Base-by-base conservation (phyloP, 1,140 invertebrate genomes). In the Manduca sexta region DNA sequence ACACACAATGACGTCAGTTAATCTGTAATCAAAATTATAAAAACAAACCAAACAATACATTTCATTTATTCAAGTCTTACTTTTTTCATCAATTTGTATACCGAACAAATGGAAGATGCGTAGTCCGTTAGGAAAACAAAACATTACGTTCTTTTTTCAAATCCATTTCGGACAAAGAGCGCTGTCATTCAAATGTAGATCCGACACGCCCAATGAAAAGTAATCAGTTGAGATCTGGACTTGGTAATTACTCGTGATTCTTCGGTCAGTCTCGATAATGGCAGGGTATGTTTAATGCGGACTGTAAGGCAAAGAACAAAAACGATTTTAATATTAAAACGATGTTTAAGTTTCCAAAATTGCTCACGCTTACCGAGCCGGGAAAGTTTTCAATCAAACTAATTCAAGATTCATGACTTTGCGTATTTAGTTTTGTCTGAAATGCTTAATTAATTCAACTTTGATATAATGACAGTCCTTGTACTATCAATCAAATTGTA, bases 201-300 rank as follows among this genome's bases (percentile, higher is more conserved):
- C 51, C 38, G 60, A 38, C 60, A 67, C 70, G 70, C 73, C 72
- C 55, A 62, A 8, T 15, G 43, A 43, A 53, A 49, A 45, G 43
- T 46, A 26, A 26, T 40, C 54, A 56, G 53, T 56, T 49, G 46
- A 45, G 45, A 64, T 54, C 50, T 55, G 26, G 48, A 49, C 43
- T 53, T 53, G 47, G 64, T 71, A 74, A 73, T 78, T 73, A 73
- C 59, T 66, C 54, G 57, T 73, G 66, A 74, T 69, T 64, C 69
- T 59, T 69, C 47, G 61, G 60, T 38, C 61, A 42, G 49, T 57
- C 53, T 59, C 51, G 49, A 17, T 74, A 78, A 78, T 78, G 42
- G 74, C 62, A 61, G 74, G 70, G 57, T 75, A 61, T 51, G 55
- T 69, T 66, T 66, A 63, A 68, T 63, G 54, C 52, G 53, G 47